Evolutionary conservation across 2,797 vertebrate species (phyloP).

Genomic region (Adrianichthys oophorus): DNA sequence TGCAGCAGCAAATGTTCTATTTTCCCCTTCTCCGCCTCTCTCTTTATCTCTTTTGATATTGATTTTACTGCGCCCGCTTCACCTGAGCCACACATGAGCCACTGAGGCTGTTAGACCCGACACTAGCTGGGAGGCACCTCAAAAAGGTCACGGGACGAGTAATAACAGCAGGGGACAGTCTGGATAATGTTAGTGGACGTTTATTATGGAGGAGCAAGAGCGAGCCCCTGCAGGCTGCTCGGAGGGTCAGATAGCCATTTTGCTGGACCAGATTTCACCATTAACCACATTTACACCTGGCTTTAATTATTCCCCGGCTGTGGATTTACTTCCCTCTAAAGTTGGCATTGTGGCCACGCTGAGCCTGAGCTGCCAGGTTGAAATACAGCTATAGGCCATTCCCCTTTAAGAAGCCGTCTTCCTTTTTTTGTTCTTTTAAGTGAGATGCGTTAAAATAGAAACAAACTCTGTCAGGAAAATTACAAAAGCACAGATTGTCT

Average conservation of each 20-base stretch:
- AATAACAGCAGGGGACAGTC: slow-evolving; percentile 45
- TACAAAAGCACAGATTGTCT: slow-evolving; percentile 14
- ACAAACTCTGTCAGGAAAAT: slow-evolving; percentile 23
- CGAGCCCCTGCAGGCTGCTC: slow-evolving; percentile 39
- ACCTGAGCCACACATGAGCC: slow-evolving; percentile 31
- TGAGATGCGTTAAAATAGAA: slow-evolving; percentile 4
- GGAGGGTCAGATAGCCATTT: slow-evolving; percentile 31
- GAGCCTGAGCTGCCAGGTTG: slow-evolving; percentile 16
- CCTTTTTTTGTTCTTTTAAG: slow-evolving; percentile 23
- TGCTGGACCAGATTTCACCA: slow-evolving; percentile 28
- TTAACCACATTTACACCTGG: slow-evolving; percentile 44
- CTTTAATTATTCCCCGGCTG: slow-evolving; percentile 36
- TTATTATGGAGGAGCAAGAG: slow-evolving; percentile 52
- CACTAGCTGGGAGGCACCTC: slow-evolving; percentile 52
- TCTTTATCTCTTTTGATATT: slow-evolving; percentile 7
- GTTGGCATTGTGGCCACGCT: slow-evolving; percentile 23
- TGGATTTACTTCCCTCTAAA: slow-evolving; percentile 25
- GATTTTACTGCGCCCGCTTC: slow-evolving; percentile 24
- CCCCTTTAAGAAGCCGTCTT: slow-evolving; percentile 21
- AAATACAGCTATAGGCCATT: slow-evolving; percentile 41
- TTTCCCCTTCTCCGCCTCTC: background rate
- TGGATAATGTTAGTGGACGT: slow-evolving; percentile 62
- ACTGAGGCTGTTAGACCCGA: slow-evolving; percentile 38
- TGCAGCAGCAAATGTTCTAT: slow-evolving; percentile 27
- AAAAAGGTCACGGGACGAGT: slow-evolving; percentile 57